Conservation (phyloP, 2,888 invertebrate genomes). For the Neoaliturus tenellus region DNA sequence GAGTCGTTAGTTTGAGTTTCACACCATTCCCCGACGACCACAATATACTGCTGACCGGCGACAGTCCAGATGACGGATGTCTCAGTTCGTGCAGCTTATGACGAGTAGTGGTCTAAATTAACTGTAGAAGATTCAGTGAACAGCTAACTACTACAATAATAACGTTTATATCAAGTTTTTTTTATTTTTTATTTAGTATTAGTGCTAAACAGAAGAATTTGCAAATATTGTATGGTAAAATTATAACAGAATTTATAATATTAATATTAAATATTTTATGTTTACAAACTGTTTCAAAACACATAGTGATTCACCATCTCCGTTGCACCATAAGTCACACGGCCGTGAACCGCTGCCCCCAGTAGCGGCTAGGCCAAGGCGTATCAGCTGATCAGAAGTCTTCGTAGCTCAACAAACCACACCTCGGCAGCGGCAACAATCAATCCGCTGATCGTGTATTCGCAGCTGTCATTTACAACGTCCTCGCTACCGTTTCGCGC, state of each 20-base stretch:
- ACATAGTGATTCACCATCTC: not conserved
- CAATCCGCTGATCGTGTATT: not conserved
- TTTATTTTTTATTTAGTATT: no score
- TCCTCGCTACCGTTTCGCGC: slow-evolving; percentile 17
- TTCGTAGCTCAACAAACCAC: not conserved
- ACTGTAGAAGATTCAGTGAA: no score
- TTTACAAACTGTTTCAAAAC: no score
- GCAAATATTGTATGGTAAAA: no score
- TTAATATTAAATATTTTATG: no score
- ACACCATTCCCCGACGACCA: not conserved
- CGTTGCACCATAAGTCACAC: not conserved
- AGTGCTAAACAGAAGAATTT: no score
- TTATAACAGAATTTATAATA: no score
- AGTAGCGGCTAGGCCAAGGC: not conserved
- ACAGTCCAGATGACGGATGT: not conserved
- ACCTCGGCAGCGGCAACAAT: not conserved
- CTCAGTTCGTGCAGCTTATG: no score
- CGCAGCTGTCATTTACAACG: not conserved
- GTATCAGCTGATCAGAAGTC: not conserved
- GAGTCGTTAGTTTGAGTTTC: slow-evolving; percentile 2
- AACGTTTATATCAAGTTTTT: no score
- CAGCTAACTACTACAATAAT: no score
- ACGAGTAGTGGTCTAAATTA: no score
- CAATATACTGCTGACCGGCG: not conserved
- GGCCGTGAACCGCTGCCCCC: not conserved